Evolutionary conservation across 2,797 vertebrate species (phyloP).

Genomic region (Mallotus villosus): DNA sequence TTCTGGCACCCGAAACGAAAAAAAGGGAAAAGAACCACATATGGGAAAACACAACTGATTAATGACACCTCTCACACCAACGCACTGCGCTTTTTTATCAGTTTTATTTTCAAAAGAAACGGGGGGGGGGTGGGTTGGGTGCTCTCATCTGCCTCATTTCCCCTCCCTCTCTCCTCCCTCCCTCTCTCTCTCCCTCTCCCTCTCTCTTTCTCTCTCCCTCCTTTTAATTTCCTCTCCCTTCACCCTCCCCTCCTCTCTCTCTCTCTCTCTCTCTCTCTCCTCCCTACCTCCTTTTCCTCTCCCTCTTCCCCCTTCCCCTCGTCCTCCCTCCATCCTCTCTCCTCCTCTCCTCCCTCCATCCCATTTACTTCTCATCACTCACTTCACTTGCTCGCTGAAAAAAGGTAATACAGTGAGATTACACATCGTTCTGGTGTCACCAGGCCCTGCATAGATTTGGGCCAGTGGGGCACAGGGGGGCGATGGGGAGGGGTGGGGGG

Average conservation of each 20-base stretch:
- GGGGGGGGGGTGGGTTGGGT: not conserved
- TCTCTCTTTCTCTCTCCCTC: too few relatives aligned
- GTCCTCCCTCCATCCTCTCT: conserved; percentile 14
- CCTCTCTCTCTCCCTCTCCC: not conserved
- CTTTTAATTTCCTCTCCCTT: too few relatives aligned
- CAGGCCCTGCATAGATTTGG: conserved; percentile 54
- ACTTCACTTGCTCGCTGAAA: conserved; percentile 56
- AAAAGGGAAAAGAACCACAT: conserved; percentile 32
- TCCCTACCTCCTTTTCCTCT: too few relatives aligned
- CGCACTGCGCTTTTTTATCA: conserved; percentile 50
- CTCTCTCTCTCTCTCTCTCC: too few relatives aligned
- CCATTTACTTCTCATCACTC: conserved; percentile 65
- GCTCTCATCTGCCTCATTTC: conserved; percentile 13
- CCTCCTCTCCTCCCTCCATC: conserved; percentile 39
- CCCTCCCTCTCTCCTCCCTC: conserved; percentile 1
- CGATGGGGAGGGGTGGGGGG: conserved; percentile 56
- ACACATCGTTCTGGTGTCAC: conserved; percentile 66
- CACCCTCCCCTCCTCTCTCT: too few relatives aligned
- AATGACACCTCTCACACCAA: conserved; percentile 54
- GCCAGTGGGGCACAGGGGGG: conserved; percentile 44
- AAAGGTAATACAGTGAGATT: conserved; percentile 65
- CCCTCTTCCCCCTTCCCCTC: too few relatives aligned
- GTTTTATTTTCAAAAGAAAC: conserved; percentile 59
- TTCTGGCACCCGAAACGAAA: conserved; percentile 3
- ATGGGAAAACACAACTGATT: conserved; percentile 60